Conservation (phyloP, 1,140 invertebrate species). For the Conopomorpha cramerella region DNA sequence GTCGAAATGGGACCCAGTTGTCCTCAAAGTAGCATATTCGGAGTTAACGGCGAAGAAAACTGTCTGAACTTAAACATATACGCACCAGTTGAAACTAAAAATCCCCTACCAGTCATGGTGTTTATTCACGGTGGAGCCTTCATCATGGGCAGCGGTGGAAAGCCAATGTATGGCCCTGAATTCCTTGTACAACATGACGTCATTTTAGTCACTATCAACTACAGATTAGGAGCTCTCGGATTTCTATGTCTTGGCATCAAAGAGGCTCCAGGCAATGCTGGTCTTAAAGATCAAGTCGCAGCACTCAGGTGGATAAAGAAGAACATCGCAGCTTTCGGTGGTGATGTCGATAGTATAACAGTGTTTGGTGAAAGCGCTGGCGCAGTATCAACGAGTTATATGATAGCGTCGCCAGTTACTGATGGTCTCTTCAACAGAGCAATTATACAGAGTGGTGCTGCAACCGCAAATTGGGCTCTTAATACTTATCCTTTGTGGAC, state of each 20-base stretch:
- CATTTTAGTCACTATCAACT: slow-evolving; percentile 72
- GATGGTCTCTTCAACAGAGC: slow-evolving; percentile 38
- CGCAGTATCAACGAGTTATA: slow-evolving; percentile 31
- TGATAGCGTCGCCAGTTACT: slow-evolving; percentile 31
- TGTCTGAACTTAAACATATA: slow-evolving; percentile 43
- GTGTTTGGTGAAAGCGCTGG: slow-evolving; percentile 53
- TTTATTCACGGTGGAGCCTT: slow-evolving; percentile 70
- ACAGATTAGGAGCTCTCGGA: slow-evolving; percentile 67
- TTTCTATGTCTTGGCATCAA: slow-evolving; percentile 66
- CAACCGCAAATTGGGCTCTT: slow-evolving; percentile 66
- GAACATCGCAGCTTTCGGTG: slow-evolving; percentile 61
- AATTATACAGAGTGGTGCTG: slow-evolving; percentile 70
- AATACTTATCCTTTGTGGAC: slow-evolving; percentile 33
- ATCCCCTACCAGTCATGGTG: slow-evolving; percentile 63
- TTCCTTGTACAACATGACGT: slow-evolving; percentile 68
- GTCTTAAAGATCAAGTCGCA: slow-evolving; percentile 63
- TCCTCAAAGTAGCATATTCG: slow-evolving; percentile 18
- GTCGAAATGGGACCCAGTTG: slow-evolving; percentile 25
- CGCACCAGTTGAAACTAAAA: slow-evolving; percentile 24
- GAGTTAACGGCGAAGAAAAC: slow-evolving; percentile 30
- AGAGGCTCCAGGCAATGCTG: slow-evolving; percentile 63
- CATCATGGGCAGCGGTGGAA: slow-evolving; percentile 59
- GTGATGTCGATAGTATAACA: slow-evolving; percentile 49
- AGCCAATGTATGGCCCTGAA: slow-evolving; percentile 61
- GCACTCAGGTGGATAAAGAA: slow-evolving; percentile 63